Evolutionary conservation across 2,797 vertebrate species (phyloP), one percentile per base, ranked within the genome.

Genomic region (Mus caroli): DNA sequence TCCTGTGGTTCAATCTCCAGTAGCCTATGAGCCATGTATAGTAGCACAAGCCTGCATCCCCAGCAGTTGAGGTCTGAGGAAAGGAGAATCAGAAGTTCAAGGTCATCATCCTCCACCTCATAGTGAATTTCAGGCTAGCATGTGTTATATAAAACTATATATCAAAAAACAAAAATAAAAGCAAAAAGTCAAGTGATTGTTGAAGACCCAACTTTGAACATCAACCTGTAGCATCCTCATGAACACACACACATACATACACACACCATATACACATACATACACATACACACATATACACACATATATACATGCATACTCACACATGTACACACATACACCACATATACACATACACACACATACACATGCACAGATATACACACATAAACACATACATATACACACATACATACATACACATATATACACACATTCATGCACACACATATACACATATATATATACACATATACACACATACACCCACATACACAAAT

Each of bases 321-420:
- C 80, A 62, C n/a, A 31, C 3, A 26, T 28, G 34, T 9, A 67
- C 58, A 43, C 26, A 31, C 24, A 62, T 62, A 28, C 60, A 12
- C 10, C 10, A 73, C 19, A 62, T 20, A 64, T 28, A 34, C 37
- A 60, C 54, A 82, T 6, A 58, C 3, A 50, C 2, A 13, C 2
- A 31, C 1, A 13, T 22, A 77, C 6, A 14, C 14, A 43, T 3
- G 40, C 19, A 17, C 2, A 50, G 2, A 8, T 6, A 14, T 15
- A 14, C 1, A 15, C 3, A 69, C 9, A 64, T 9, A 54, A 0
- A 75, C 2, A 31, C 24, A 31, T 1, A 52, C 12, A 14, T 2
- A 75, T 11, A 54, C 46, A 79, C 0, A 50, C 12, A 31, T 2
- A 24, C 3, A 28, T 4, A 73, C 3, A 71, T 1, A 19, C 6